Base-by-base conservation (phyloP, 2,113 vertebrate genomes). In the Urocynchramus pylzowi region DNA sequence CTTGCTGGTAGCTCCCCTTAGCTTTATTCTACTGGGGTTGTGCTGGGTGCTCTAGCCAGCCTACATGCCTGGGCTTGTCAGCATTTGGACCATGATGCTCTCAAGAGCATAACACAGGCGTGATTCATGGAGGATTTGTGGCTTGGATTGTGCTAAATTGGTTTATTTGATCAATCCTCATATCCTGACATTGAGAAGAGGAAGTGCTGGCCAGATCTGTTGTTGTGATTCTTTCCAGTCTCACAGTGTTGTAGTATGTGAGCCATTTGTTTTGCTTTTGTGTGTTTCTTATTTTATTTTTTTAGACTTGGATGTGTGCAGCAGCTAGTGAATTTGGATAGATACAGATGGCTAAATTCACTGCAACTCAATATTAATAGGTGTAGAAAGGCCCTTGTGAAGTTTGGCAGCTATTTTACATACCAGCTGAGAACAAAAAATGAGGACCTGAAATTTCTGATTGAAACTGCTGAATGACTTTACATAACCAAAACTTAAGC, bases 91-190 rank as follows among this genome's bases (percentile, higher is more conserved):
- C 28, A 8, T 63, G 68, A 69, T 89, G 5, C 54, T 86, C 75
- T 82, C 64, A 54, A 17, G 80, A 59, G 59, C 80, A 14, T 74
- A 75, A 76, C 84, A 69, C 75, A 47, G 89, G 30, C 16, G 0
- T 94, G 96, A 97, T 89, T 97, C 98, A 95, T 22, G 14, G 76
- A 53, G 74, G 70, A 41, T 92, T 89, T 87, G 92, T 79, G 87
- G 92, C 83, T 89, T 85, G 79, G 90, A 89, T 56, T 87, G 90
- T 78, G 89, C 65, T 54, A 84, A 94, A 78, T 85, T 60, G 33
- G 42, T 85, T 88, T 80, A 53, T 68, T 88, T 21, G 60, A 57
- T 96, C 57, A 23, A 74, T 45, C 42, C 52, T 64, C 9, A 11
- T 56, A 49, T 24, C 41, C 75, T 86, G 64, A 90, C 84, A 28